Evolutionary conservation across 2,113 vertebrate species (phyloP).

Genomic region (Oxygymnocypris stewartii): DNA sequence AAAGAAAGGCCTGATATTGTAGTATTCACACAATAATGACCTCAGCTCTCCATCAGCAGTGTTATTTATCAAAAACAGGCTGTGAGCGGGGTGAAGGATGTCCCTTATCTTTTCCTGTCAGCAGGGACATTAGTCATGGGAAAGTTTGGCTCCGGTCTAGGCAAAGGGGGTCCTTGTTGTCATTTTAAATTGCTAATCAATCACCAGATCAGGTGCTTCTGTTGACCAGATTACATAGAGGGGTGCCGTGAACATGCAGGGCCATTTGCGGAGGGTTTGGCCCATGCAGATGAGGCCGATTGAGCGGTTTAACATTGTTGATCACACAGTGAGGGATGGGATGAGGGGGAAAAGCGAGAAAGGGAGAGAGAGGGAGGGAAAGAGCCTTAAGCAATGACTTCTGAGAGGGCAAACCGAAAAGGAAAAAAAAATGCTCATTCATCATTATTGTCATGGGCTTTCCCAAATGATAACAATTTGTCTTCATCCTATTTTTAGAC

Average conservation of each 20-base stretch:
- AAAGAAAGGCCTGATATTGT: conserved; percentile 75
- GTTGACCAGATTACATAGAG: conserved; percentile 84
- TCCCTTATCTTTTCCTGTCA: conserved; percentile 94
- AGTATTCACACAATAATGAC: conserved; percentile 86
- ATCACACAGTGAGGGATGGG: conserved; percentile 67
- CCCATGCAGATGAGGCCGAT: conserved; percentile 88
- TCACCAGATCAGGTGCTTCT: conserved; percentile 86
- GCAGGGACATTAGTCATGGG: conserved; percentile 89
- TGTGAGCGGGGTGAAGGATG: conserved; percentile 88
- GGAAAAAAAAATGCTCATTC: conserved; percentile 94
- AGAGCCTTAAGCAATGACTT: conserved; percentile 99
- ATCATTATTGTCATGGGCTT: conserved; percentile 99
- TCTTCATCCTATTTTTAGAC: conserved; percentile 99
- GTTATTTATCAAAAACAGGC: conserved; percentile 94
- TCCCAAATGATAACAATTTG: conserved; percentile 99
- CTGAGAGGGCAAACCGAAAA: conserved; percentile 87
- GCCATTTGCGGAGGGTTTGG: conserved; percentile 86
- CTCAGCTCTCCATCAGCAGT: conserved; percentile 87
- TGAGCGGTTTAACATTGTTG: conserved; percentile 88
- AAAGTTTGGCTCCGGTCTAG: conserved; percentile 89
- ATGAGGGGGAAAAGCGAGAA: conserved; percentile 32
- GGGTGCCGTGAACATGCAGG: conserved; percentile 89
- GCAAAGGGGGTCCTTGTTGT: conserved; percentile 85
- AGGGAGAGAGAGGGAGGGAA: conserved; percentile 63
- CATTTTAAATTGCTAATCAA: conserved; percentile 98